Evolutionary conservation across 2,113 vertebrate genomes (phyloP), one percentile per base, ranked within the genome.

Genomic region (Aptenodytes patagonicus): DNA sequence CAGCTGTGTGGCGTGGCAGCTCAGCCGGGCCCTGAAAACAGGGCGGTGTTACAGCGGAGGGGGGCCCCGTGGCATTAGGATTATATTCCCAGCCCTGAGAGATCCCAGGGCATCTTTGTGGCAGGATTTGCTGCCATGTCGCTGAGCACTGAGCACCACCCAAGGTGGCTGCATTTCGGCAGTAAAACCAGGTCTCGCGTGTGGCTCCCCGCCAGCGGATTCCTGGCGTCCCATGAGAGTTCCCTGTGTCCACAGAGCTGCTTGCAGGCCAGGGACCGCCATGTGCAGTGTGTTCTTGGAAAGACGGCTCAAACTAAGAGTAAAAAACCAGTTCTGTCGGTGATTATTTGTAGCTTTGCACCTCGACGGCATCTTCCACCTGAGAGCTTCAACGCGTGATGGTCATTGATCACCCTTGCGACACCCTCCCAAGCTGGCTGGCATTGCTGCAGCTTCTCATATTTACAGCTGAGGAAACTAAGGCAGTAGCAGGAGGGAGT

Each of bases 111-210:
- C 29, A 3, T 38, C 61, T 26, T 17, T 8, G 17, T 25, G 38
- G 47, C n/a, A 16, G 66, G 44, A 40, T 46, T 46, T 29, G 44
- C 51, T 9, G 66, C 1, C 0, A 6, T 19, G 55, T 17, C 4
- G 2, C 28, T 7, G 25, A 32, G 62, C 18, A 6, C 47, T 0
- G 2, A 29, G 78, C 21, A 4, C 32, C 42, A 5, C 31, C 32
- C 47, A 11, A 16, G 22, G 24, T 0, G 8, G 46, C 75, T 40
- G 68, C 19, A 0, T 34, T 66, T 46, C 1, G 4, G 7, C 24
- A 15, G 66, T 13, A 25, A 51, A 24, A 28, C 9, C 29, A 6
- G 44, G 19, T 57, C 72, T 32, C 3, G 1, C 4, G 0, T 8
- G 57, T 36, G 65, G 47, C n/a, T 55, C 49, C 29, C 19, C 2